Evolutionary conservation across 2,113 vertebrate genomes (phyloP).

Genomic region (Spilogale gracilis): DNA sequence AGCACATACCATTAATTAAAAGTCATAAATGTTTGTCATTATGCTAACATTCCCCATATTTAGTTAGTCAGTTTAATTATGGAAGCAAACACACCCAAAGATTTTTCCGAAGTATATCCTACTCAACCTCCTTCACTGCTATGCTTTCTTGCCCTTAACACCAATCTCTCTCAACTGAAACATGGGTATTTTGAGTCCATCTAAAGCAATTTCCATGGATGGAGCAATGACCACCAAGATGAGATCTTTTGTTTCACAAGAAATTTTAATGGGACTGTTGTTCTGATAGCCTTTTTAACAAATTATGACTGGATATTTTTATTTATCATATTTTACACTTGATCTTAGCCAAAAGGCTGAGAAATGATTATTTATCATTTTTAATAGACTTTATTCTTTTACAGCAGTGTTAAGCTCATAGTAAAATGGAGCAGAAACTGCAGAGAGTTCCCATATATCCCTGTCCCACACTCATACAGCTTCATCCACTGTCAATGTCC

Average conservation of each 20-base stretch:
- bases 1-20: conserved; percentile 88
- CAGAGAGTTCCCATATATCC: not conserved
- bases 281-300: not conserved
- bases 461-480: not conserved
- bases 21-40: conserved; percentile 82
- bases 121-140: not conserved
- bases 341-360: too few relatives aligned
- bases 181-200: not conserved
- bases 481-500: not conserved
- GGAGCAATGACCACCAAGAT: not conserved
- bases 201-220: not conserved
- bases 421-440: not conserved
- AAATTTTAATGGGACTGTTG: not conserved
- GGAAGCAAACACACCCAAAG: not conserved
- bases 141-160: not conserved
- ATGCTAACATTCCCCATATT: conserved; percentile 84
- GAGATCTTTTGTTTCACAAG: not conserved
- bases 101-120: not conserved
- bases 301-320: not conserved
- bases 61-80: conserved; percentile 62
- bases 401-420: not conserved
- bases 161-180: not conserved
- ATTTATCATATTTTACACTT: not conserved
- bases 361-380: not conserved
- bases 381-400: not conserved